Percentiles rank a stretch among this genome's conserved stretches.
These are phyloP conservation scores for Drosophila repletoides DNA, from an alignment of 1,140 invertebrate genomes.

Conservation along the genomic window DNA sequence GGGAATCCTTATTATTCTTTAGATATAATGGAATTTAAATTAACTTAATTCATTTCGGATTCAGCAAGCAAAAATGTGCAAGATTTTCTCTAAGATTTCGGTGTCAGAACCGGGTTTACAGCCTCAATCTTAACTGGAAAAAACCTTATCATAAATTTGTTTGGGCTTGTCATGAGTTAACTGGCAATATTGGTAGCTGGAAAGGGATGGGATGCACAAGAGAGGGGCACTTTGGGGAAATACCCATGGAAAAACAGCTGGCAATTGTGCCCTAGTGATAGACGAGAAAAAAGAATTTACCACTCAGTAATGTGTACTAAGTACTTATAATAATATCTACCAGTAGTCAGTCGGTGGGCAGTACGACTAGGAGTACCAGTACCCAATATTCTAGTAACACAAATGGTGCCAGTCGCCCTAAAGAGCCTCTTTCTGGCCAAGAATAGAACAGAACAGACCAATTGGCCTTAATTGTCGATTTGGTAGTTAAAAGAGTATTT, in stretches of 20 bases:
- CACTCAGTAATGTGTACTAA: slow-evolving; percentile 23
- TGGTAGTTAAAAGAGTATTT: background rate
- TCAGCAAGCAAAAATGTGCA: too few species aligned
- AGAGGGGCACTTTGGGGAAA: background rate
- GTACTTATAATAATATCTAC: background rate
- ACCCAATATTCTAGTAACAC: background rate
- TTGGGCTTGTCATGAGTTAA: background rate
- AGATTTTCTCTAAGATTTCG: background rate
- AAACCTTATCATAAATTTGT: background rate
- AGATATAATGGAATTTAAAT: too few species aligned
- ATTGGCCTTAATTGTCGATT: background rate
- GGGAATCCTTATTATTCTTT: too few species aligned
- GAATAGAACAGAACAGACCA: background rate
- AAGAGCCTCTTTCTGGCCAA: background rate
- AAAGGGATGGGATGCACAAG: background rate
- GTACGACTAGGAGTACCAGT: background rate
- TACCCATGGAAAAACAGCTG: slow-evolving; percentile 29
- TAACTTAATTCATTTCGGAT: too few species aligned
- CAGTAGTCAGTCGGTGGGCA: background rate
- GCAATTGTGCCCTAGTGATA: slow-evolving; percentile 31
- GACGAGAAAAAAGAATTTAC: slow-evolving; percentile 1
- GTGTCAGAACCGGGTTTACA: too few species aligned
- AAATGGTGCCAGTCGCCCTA: slow-evolving; percentile 13
- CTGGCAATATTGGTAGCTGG: slow-evolving; percentile 28
- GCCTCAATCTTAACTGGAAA: background rate